Conservation (phyloP, 1,140 invertebrate genomes). For the Bombus vancouverensis region DNA sequence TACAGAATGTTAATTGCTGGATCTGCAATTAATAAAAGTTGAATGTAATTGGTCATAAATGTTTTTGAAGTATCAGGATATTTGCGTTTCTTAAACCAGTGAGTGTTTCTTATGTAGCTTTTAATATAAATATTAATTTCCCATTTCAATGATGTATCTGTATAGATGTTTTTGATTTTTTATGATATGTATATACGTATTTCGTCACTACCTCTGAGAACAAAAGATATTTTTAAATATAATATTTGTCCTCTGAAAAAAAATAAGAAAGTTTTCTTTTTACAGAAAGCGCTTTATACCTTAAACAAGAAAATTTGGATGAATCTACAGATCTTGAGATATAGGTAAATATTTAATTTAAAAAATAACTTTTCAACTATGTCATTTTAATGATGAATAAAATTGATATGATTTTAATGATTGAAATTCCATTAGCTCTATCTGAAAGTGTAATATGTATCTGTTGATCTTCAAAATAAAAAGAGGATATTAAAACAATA, state of each 20-base stretch:
- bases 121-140: background rate
- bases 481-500: background rate
- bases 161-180: conserved; percentile 57
- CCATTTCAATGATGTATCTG: conserved; percentile 68
- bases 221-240: background rate
- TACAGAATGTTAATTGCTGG: background rate
- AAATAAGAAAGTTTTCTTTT: background rate
- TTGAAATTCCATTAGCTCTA: conserved; percentile 75
- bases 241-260: background rate
- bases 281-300: background rate
- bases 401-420: conserved; percentile 25
- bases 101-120: background rate
- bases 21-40: background rate
- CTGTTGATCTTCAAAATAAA: background rate
- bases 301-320: background rate
- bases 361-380: background rate
- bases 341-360: background rate
- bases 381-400: background rate
- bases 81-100: background rate
- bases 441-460: conserved; percentile 66
- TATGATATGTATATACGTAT: conserved; percentile 61
- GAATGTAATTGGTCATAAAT: background rate
- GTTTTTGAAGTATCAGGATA: background rate
- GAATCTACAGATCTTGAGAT: background rate
- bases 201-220: conserved; percentile 80